Evolutionary conservation across 2,113 vertebrate genomes (phyloP).

Genomic region (Anser brachyrhynchus): DNA sequence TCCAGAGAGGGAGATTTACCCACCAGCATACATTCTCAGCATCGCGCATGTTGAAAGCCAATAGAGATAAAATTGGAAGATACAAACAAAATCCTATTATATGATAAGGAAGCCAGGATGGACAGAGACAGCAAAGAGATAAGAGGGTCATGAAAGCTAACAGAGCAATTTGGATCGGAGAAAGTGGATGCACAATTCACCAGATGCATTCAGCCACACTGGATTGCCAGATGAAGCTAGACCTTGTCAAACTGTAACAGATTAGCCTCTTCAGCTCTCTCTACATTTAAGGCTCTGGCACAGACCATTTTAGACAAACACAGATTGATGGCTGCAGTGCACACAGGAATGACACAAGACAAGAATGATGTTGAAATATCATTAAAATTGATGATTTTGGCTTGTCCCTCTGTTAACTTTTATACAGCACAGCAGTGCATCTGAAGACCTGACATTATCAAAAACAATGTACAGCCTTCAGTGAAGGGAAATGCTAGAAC

Average conservation of each 20-base stretch:
- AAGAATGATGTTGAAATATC: slow-evolving; percentile 31
- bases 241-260: slow-evolving; percentile 52
- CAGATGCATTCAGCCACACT: slow-evolving; percentile 7
- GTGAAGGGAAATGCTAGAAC: background rate
- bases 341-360: slow-evolving; percentile 24
- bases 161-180: slow-evolving; percentile 14
- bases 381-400: slow-evolving; percentile 54
- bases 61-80: background rate
- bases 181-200: background rate
- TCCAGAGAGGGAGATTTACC: background rate
- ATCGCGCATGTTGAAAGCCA: background rate
- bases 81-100: background rate
- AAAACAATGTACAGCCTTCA: background rate
- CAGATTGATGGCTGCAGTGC: slow-evolving; percentile 24
- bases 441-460: slow-evolving; percentile 5
- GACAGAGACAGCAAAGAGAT: background rate
- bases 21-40: background rate
- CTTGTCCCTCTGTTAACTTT: slow-evolving; percentile 16
- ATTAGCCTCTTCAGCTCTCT: slow-evolving; percentile 9
- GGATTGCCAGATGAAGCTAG: slow-evolving; percentile 20
- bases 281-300: slow-evolving; percentile 35
- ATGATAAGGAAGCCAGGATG: slow-evolving; percentile 15
- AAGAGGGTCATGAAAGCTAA: slow-evolving; percentile 31
- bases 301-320: background rate
- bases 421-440: background rate